Conservation (phyloP, 2,888 invertebrate genomes). For the Temnothorax rugatulus region DNA sequence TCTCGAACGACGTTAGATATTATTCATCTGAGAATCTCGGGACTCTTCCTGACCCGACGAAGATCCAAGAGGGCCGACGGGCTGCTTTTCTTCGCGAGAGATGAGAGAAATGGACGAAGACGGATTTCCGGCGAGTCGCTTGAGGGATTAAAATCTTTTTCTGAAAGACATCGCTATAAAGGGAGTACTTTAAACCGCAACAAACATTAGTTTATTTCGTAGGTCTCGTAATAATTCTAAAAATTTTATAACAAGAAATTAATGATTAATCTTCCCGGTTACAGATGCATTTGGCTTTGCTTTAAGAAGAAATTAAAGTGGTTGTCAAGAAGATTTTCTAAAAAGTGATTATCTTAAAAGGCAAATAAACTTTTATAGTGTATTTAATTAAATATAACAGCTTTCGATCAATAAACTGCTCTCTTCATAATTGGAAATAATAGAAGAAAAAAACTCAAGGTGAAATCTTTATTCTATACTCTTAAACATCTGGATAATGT, state of each 20-base stretch:
- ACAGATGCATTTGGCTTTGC: neutral
- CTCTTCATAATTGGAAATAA: neutral
- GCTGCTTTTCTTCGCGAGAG: slow-evolving; percentile 45
- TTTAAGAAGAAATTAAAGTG: slow-evolving; percentile 6
- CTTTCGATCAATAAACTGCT: neutral
- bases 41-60: slow-evolving; percentile 26
- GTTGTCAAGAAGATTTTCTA: neutral
- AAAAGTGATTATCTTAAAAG: neutral
- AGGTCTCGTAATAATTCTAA: neutral
- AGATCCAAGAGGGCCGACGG: slow-evolving; percentile 35
- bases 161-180: slow-evolving; percentile 5
- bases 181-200: slow-evolving; percentile 23
- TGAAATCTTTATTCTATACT: neutral
- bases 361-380: neutral
- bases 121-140: slow-evolving; percentile 49
- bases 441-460: neutral
- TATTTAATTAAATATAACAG: neutral
- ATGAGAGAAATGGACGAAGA: slow-evolving; percentile 48
- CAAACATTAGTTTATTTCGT: slow-evolving; percentile 5
- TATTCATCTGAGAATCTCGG: slow-evolving; percentile 53
- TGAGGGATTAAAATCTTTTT: slow-evolving; percentile 47
- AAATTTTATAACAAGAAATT: slow-evolving; percentile 22
- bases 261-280: neutral
- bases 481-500: neutral
- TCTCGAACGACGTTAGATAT: slow-evolving; percentile 56